Base-by-base conservation (phyloP, 2,888 invertebrate genomes). In the Leptinotarsa haldemani region DNA sequence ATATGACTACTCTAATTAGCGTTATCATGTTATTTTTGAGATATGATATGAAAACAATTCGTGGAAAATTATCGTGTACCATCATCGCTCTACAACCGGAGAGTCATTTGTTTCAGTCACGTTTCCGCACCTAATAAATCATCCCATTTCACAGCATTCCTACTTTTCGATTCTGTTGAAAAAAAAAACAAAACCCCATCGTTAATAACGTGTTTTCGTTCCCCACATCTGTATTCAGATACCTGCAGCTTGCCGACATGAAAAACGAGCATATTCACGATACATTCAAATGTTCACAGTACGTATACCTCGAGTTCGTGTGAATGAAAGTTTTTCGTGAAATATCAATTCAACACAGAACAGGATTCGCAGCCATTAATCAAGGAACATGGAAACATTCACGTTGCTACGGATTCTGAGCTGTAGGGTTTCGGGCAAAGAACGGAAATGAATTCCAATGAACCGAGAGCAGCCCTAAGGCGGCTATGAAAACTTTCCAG, bases 321-420 rank as follows among this genome's bases (percentile, higher is more conserved):
- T 61, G n/a, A 61, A 61, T 61, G 61, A 61, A 61, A 61, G n/a
- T 30, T 61, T 61, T 61, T 61, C 61, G 30, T 30, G 30, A n/a
- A 61, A 61, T 61, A 61, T 61, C 61, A 61, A 61, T 61, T 61
- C n/a, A 16, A 9, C n/a, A 13, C 61, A 18, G 7, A 61, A 20
- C n/a, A 61, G 20, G 12, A 61, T 61, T 61, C 61, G n/a, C 4
- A 18, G 40, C 61, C 7, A 61, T 61, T 40, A 40, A 61, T 61
- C 61, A 61, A 61, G 7, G 61, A 61, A 61, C 61, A 25, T 61
- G 61, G n/a, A 61, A 56, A 20, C 56, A 56, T 56, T 12, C 56
- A 56, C 20, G 56, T n/a, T 50, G 50, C 15, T 50, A 50, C 50
- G 50, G 50, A 50, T 50, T 56, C 56, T 56, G 22, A 56, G 20